These are phyloP conservation scores for Euproctis similis DNA, from an alignment of 2,888 invertebrate genomes.

Conservation along the genomic window DNA sequence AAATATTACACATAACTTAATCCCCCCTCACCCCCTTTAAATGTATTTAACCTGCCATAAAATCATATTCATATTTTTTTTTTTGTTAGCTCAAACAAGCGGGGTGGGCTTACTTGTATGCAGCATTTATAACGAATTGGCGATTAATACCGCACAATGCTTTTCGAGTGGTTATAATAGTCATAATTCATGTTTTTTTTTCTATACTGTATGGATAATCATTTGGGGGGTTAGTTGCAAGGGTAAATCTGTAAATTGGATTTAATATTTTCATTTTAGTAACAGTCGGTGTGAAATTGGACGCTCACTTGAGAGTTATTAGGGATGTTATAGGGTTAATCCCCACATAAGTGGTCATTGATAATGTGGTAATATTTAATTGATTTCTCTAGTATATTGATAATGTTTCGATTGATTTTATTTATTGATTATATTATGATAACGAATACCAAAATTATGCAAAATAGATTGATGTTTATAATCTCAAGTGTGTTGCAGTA, in stretches of 20 bases:
- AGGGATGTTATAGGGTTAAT: conserved; percentile 54
- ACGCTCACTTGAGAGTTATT: conserved; percentile 61
- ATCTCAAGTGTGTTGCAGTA: not conserved
- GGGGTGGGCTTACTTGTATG: conserved; percentile 55
- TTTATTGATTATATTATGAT: not conserved
- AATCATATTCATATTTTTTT: conserved; percentile 61
- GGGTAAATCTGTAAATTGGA: conserved; percentile 67
- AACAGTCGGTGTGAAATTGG: conserved; percentile 73
- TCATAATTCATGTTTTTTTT: conserved; percentile 65
- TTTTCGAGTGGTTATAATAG: conserved; percentile 62
- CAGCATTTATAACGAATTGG: conserved; percentile 54
- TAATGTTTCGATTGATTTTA: conserved; percentile 3
- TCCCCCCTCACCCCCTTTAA: conserved; percentile 71
- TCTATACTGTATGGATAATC: conserved; percentile 51
- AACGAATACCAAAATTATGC: not conserved
- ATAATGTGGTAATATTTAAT: conserved; percentile 30
- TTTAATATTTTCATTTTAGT: conserved; percentile 71
- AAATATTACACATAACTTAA: conserved; percentile 73
- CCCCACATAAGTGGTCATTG: conserved; percentile 36
- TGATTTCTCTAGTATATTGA: conserved; percentile 20
- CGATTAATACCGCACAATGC: conserved; percentile 65
- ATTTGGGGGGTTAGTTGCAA: conserved; percentile 51
- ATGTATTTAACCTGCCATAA: conserved; percentile 74
- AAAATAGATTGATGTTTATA: not conserved
- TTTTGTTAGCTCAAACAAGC: conserved; percentile 53